phyloP scores from a whole-genome alignment of 1,140 invertebrate genomes.

The Lordiphosa mommai region DNA sequence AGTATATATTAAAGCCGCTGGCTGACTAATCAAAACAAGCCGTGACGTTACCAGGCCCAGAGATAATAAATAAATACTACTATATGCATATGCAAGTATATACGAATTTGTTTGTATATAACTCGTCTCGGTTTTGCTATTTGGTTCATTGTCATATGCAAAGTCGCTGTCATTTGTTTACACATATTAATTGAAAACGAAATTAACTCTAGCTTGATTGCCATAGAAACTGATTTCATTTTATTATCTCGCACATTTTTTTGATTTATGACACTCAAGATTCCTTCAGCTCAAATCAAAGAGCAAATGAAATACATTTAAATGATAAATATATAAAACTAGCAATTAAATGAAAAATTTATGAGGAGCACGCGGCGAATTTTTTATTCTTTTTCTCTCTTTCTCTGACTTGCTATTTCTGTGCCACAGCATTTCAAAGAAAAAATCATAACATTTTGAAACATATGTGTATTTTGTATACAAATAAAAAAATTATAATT shows the following conservation, averaged over 20 bases:
- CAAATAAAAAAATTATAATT: too few species aligned
- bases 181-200: conserved; percentile 2
- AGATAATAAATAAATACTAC: conserved; percentile 56
- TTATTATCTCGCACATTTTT: conserved; percentile 6
- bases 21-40: conserved; percentile 22
- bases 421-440: neutral
- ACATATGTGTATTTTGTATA: too few species aligned
- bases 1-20: conserved; percentile 22
- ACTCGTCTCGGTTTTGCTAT: conserved; percentile 12
- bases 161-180: conserved; percentile 29
- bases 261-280: too few species aligned
- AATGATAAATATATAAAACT: too few species aligned
- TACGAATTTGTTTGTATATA: conserved; percentile 2
- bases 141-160: conserved; percentile 43
- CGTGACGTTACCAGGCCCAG: conserved; percentile 35
- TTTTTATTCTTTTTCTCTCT: neutral
- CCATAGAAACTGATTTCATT: conserved; percentile 33
- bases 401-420: neutral
- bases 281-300: too few species aligned
- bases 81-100: conserved; percentile 11
- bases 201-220: conserved; percentile 1
- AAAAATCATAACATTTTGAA: too few species aligned
- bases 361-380: conserved; percentile 27
- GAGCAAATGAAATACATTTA: too few species aligned
- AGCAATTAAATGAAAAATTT: conserved; percentile 32